Conservation (phyloP, 2,797 vertebrate species). For the Coregonus suidteri region DNA sequence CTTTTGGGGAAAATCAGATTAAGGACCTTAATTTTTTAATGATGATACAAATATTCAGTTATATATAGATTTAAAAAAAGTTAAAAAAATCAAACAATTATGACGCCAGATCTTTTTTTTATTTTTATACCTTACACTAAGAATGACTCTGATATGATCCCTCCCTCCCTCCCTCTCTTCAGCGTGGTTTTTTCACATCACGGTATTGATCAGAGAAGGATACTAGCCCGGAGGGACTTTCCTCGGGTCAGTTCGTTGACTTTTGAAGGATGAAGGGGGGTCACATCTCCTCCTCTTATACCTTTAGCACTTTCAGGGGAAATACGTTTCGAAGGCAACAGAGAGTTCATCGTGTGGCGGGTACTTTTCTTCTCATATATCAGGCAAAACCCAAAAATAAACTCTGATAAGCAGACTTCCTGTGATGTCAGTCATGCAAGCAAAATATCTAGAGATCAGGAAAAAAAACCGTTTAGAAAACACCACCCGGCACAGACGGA, state of each 20-base stretch:
- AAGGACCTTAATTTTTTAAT: conserved; percentile 44
- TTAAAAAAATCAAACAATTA: neutral
- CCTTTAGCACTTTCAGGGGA: conserved; percentile 56
- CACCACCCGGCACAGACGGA: neutral
- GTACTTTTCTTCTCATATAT: neutral
- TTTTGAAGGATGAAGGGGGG: conserved; percentile 86
- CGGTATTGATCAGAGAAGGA: conserved; percentile 67
- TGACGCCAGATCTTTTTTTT: neutral
- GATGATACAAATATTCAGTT: neutral
- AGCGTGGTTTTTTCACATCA: neutral
- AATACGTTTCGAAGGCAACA: neutral
- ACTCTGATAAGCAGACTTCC: neutral
- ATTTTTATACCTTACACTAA: neutral
- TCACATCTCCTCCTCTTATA: conserved; percentile 84
- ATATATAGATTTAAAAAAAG: neutral
- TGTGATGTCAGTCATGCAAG: neutral
- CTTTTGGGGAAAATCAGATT: conserved; percentile 67
- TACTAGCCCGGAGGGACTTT: conserved; percentile 87
- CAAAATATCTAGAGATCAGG: neutral
- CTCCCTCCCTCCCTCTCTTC: neutral
- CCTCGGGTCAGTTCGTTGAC: conserved; percentile 82
- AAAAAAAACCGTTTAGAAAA: neutral
- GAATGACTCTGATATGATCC: conserved; percentile 2
- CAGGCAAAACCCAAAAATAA: neutral
- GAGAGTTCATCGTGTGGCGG: neutral